Percentiles rank a stretch among this genome's conserved stretches.
phyloP scores from a whole-genome alignment of 2,888 invertebrate species.

The Polydesmus complanatus region DNA sequence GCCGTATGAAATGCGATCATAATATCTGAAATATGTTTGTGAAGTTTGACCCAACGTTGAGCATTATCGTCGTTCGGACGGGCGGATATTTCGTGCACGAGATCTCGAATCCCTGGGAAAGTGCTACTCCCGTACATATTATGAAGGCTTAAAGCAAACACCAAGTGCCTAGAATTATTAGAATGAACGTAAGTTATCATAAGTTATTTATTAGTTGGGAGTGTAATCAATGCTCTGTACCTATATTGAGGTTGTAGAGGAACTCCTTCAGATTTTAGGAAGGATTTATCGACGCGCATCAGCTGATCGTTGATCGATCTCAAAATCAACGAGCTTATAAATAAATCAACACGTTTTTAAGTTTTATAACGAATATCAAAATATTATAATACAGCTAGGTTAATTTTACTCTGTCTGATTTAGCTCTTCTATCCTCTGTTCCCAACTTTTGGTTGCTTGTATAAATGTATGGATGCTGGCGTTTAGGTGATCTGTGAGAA shows the following conservation, averaged over 20 bases:
- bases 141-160: background rate
- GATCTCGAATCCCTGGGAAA: conserved; percentile 4
- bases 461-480: background rate
- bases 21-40: conserved; percentile 3
- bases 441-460: background rate
- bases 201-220: too few relatives aligned
- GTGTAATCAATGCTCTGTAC: too few relatives aligned
- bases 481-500: background rate
- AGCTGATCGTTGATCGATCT: conserved; percentile 5
- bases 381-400: too few relatives aligned
- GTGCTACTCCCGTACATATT: conserved; percentile 7
- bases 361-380: too few relatives aligned
- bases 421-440: background rate
- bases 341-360: background rate
- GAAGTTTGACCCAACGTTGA: background rate
- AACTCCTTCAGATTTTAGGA: background rate
- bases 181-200: background rate
- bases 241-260: conserved; percentile 6
- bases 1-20: conserved; percentile 2
- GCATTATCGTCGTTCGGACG: background rate
- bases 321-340: background rate
- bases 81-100: background rate
- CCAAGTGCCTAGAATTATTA: background rate
- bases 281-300: background rate
- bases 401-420: background rate